Conservation (phyloP, 2,797 vertebrate genomes). For the Gymnothorax reevesii region DNA sequence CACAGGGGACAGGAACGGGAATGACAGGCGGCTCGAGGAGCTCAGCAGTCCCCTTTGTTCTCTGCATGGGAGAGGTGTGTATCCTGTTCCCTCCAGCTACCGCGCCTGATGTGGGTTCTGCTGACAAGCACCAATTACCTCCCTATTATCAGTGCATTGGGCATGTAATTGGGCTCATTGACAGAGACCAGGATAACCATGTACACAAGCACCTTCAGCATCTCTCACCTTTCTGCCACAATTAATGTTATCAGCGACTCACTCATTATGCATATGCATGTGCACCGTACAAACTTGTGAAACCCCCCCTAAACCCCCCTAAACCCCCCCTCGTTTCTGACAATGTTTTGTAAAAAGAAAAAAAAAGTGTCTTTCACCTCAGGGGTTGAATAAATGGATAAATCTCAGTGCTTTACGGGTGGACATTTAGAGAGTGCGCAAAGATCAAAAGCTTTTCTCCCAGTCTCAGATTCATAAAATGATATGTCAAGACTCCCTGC, state of each 20-base stretch:
- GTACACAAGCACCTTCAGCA: slow-evolving; percentile 27
- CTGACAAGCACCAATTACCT: slow-evolving; percentile 48
- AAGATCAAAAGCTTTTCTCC: background rate
- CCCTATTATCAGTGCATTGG: background rate
- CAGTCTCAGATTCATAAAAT: background rate
- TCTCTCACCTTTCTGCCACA: slow-evolving; percentile 26
- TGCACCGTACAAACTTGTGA: background rate
- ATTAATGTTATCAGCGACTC: slow-evolving; percentile 28
- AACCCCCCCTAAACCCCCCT: no score
- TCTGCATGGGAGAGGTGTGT: slow-evolving; percentile 51
- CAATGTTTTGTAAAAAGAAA: slow-evolving; percentile 23
- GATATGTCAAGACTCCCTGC: background rate
- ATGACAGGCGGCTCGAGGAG: background rate
- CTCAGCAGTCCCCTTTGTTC: slow-evolving; percentile 49
- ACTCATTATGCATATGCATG: slow-evolving; percentile 44
- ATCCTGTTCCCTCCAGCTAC: background rate
- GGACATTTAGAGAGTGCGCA: background rate
- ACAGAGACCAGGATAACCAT: slow-evolving; percentile 30
- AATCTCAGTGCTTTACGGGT: background rate
- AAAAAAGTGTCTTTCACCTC: background rate
- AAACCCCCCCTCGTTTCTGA: background rate
- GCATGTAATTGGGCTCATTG: slow-evolving; percentile 19
- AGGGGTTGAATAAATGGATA: background rate
- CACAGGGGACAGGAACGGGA: slow-evolving; percentile 33
- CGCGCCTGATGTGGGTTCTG: slow-evolving; percentile 56